Evolutionary conservation across 2,797 vertebrate genomes (phyloP).

Genomic region (Macropus fuliginosus): DNA sequence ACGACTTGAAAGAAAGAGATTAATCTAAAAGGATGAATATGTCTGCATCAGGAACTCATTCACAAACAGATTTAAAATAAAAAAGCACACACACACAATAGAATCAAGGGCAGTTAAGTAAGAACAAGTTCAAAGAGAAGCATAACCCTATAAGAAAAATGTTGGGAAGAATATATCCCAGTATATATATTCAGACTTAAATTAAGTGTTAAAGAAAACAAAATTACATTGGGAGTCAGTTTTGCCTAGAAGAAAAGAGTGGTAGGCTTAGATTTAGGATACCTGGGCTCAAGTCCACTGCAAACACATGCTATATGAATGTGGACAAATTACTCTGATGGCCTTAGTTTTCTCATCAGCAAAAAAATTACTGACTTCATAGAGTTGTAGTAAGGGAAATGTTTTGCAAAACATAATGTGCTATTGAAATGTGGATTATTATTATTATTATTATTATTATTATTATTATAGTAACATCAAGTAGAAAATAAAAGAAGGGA

Average conservation of each 20-base stretch:
- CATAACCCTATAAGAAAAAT: not conserved
- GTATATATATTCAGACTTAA: not conserved
- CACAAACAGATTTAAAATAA: not conserved
- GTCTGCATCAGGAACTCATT: not conserved
- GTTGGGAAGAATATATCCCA: not conserved
- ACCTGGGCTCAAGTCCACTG: not conserved
- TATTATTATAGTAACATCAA: not conserved
- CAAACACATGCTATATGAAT: not conserved
- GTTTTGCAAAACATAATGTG: not conserved
- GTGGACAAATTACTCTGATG: not conserved
- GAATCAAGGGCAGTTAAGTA: not conserved
- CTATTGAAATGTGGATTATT: not conserved
- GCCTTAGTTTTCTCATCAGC: not conserved
- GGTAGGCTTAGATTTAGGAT: not conserved
- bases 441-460: not conserved
- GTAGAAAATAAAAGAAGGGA: not conserved
- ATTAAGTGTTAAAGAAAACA: not conserved
- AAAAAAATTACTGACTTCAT: not conserved
- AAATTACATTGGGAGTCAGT: not conserved
- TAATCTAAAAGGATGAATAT: not conserved
- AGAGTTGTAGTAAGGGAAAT: not conserved
- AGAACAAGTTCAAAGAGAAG: not conserved
- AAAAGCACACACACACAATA: not conserved
- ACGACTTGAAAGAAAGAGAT: not conserved
- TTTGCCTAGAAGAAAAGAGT: not conserved